phyloP scores from a whole-genome alignment of 2,888 invertebrate genomes.

The Abrostola triplasia region DNA sequence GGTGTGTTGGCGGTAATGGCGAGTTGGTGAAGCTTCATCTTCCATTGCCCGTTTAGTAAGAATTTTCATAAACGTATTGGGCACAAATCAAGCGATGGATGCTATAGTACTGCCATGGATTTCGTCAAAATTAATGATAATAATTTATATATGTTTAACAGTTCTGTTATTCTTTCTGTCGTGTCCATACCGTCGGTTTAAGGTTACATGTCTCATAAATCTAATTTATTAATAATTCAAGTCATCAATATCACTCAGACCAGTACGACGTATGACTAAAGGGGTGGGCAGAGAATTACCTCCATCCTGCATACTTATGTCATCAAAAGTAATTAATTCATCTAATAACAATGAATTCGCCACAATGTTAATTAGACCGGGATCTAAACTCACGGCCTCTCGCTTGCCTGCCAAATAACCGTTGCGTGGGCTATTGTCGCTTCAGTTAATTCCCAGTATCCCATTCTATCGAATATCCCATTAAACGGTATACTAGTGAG shows the following conservation, averaged over 20 bases:
- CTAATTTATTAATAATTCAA: no score
- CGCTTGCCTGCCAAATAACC: background rate
- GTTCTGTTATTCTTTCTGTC: no score
- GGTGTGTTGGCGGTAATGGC: background rate
- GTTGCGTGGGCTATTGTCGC: background rate
- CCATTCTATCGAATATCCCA: constrained; percentile 4
- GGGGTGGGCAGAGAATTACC: no score
- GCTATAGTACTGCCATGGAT: background rate
- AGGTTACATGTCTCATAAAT: no score
- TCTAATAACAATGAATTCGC: background rate
- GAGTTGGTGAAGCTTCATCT: background rate
- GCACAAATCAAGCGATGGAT: background rate
- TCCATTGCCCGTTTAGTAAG: background rate
- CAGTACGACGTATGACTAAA: no score
- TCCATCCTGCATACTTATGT: no score
- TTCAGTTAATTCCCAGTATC: background rate
- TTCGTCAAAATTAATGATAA: no score
- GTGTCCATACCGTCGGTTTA: no score
- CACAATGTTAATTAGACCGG: background rate
- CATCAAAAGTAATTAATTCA: background rate
- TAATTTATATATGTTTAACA: no score
- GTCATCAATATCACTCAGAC: no score
- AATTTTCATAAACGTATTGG: no score
- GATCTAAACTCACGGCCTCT: background rate
- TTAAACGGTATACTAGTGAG: constrained; percentile 1